phyloP scores from a whole-genome alignment of 2,113 vertebrate species.

The Corynorhinus townsendii region DNA sequence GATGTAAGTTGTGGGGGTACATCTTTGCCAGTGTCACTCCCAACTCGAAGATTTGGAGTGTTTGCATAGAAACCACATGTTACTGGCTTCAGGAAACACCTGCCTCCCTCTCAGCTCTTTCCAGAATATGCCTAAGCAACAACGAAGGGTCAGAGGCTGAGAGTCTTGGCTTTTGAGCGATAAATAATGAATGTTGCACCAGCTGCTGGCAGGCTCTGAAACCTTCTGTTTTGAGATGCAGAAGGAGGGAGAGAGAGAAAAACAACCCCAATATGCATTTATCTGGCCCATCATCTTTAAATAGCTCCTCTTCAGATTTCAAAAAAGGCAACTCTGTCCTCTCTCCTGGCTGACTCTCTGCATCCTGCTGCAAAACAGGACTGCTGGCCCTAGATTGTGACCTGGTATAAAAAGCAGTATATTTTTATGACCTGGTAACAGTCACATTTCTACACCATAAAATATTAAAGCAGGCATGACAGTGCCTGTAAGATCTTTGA shows the following conservation, averaged over 20 bases:
- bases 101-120: slow-evolving; percentile 58
- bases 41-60: background rate
- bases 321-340: slow-evolving; percentile 16
- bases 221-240: slow-evolving; percentile 74
- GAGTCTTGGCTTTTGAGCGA: slow-evolving; percentile 71
- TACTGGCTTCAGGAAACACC: slow-evolving; percentile 71
- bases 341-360: slow-evolving; percentile 15
- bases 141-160: slow-evolving; percentile 68
- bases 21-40: background rate
- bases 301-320: slow-evolving; percentile 49
- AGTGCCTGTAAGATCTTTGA: slow-evolving; percentile 67
- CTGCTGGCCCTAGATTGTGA: slow-evolving; percentile 47
- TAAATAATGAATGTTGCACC: slow-evolving; percentile 83
- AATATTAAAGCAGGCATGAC: slow-evolving; percentile 73
- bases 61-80: slow-evolving; percentile 56
- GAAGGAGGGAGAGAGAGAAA: background rate
- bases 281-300: slow-evolving; percentile 59
- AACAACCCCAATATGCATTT: background rate
- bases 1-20: background rate
- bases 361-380: slow-evolving; percentile 21
- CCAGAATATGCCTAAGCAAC: slow-evolving; percentile 52
- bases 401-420: slow-evolving; percentile 67
- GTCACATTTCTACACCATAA: slow-evolving; percentile 72
- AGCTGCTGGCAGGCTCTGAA: slow-evolving; percentile 74
- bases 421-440: slow-evolving; percentile 72